Conservation (phyloP, 2,888 invertebrate genomes). For the Epistrophe grossulariae region DNA sequence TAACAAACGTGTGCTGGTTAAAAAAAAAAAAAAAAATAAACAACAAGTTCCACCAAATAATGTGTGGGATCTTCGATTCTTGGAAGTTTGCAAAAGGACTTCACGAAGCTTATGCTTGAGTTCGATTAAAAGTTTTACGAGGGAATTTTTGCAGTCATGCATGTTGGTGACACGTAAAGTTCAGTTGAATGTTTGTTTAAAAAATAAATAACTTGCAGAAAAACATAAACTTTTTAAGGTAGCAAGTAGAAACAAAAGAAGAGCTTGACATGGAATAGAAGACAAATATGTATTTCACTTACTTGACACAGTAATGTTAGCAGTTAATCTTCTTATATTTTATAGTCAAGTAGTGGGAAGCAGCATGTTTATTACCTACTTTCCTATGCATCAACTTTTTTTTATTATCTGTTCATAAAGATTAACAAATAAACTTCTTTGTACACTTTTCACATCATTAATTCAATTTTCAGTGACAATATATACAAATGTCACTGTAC, state of each 20-base stretch:
- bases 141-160: constrained; percentile 8
- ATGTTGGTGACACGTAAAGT: constrained; percentile 39
- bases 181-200: constrained; percentile 30
- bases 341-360: not conserved
- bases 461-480: no score
- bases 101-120: constrained; percentile 43
- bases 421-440: no score
- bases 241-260: not conserved
- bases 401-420: no score
- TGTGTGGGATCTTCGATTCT: constrained; percentile 9
- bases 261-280: not conserved
- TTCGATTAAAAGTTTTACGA: constrained; percentile 43
- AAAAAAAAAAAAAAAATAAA: constrained; percentile 1
- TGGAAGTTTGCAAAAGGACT: constrained; percentile 39
- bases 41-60: constrained; percentile 1
- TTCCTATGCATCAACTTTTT: not conserved
- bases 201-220: constrained; percentile 12
- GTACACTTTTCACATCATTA: no score
- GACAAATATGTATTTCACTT: not conserved
- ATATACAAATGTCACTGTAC: no score
- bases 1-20: constrained; percentile 42
- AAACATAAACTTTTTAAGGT: constrained; percentile 27
- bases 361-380: not conserved
- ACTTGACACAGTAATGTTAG: constrained; percentile 11
- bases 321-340: not conserved